Evolutionary conservation across 1,140 invertebrate species (phyloP).

Genomic region (Papilio xuthus): DNA sequence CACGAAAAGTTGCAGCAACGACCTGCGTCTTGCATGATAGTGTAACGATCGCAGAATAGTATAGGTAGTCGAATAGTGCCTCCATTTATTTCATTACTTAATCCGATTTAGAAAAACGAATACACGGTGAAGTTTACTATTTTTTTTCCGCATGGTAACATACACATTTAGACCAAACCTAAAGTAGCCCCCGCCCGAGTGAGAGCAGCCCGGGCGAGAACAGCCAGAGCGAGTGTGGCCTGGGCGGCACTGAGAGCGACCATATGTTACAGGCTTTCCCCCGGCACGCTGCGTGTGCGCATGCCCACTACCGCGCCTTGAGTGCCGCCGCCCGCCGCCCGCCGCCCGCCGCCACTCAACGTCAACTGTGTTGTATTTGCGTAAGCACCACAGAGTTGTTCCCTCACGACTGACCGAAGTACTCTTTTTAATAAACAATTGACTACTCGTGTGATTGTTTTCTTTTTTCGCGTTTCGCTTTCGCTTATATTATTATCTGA

Average conservation of each 20-base stretch:
- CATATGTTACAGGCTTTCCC: conserved; percentile 44
- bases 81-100: conserved; percentile 26
- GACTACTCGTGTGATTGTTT: conserved; percentile 1
- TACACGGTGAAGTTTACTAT: conserved; percentile 9
- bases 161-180: conserved; percentile 19
- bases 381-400: not conserved
- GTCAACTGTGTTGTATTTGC: not conserved
- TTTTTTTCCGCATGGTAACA: conserved; percentile 37
- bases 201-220: too few relatives aligned
- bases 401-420: not conserved
- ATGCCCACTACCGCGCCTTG: not conserved
- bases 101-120: not conserved
- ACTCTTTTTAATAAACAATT: conserved; percentile 31
- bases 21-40: conserved; percentile 40
- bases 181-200: conserved; percentile 11
- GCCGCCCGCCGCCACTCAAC: not conserved
- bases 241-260: too few relatives aligned
- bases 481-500: too few relatives aligned
- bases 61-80: conserved; percentile 18
- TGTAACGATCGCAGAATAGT: conserved; percentile 32
- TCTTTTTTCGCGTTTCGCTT: not conserved
- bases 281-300: conserved; percentile 40
- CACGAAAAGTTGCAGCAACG: conserved; percentile 15
- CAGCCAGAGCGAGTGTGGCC: too few relatives aligned
- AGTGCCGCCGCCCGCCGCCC: conserved; percentile 35